phyloP scores from a whole-genome alignment of 1,140 invertebrate genomes.

The Coptotermes formosanus region DNA sequence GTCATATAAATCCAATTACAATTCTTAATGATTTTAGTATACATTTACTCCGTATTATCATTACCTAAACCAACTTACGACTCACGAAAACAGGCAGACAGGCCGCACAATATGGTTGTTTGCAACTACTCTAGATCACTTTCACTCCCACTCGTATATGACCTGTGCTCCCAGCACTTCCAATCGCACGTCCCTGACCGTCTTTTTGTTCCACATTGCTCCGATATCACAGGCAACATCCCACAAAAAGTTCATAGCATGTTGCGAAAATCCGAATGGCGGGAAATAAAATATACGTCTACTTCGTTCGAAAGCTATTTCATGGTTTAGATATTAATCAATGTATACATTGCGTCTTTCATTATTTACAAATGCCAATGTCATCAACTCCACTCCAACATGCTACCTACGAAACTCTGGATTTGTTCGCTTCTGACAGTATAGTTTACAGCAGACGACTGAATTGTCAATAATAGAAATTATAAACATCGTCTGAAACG shows the following conservation, averaged over 20 bases:
- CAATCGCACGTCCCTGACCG: background rate
- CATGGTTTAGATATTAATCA: background rate
- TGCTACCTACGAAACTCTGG: too few relatives aligned
- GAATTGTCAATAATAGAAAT: background rate
- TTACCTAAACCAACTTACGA: background rate
- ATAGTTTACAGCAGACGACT: background rate
- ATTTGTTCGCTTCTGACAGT: background rate
- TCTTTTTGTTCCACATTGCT: background rate
- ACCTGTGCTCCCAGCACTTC: too few relatives aligned
- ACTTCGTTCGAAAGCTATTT: background rate
- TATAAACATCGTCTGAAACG: background rate
- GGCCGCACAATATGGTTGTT: background rate
- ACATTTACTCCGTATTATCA: background rate
- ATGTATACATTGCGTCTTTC: background rate
- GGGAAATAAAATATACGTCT: background rate
- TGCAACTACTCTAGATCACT: background rate
- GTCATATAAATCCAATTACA: background rate
- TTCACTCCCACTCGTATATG: background rate
- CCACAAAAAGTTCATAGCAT: background rate
- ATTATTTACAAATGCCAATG: background rate
- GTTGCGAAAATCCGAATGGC: background rate
- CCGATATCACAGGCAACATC: too few relatives aligned
- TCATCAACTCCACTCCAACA: background rate
- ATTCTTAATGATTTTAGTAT: background rate
- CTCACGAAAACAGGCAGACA: background rate